Evolutionary conservation across 2,888 invertebrate genomes (phyloP), one percentile per base, ranked within the genome.

Genomic region (Dione juno): DNA sequence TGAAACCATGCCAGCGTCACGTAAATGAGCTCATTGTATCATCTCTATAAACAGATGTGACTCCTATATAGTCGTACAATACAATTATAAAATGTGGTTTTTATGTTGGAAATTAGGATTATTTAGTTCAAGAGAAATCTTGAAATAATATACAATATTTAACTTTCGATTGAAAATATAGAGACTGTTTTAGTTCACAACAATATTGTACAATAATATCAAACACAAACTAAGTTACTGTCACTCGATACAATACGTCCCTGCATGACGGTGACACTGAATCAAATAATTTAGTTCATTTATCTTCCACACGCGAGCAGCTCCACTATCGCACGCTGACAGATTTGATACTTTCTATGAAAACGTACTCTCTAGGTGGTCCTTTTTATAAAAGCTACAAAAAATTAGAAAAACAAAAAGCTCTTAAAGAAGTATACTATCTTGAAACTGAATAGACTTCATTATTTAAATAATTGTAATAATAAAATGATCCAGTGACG

Each of bases 281-380:
- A 54, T 37, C n/a, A 54, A 54, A 37, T 54, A 37, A 10, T 9
- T 35, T 54, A 35, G 14, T 57, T 64, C 37, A 50, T 19, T 64
- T 50, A 52, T 64, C 64, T 52, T 9, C 14, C 64, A 40, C 50
- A 64, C 50, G 40, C 35, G 16, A 50, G 9, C 35, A 37, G 13
- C 48, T 16, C 16, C 37, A 48, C 16, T 16, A 50, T 37, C 63
- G 63, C 9, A 37, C 63, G 16, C 13, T 50, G 63, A 64, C 35
- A 35, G 63, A 64, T 64, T 64, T 59, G 59, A 43, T 43, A 59
- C 43, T 61, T 45, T 61, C 45, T 16, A 28, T 61, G 45, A 61
- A 35, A 61, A 21, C n/a, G 28, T 3, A 19, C 52, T 19, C 40
- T 37, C 14, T 52, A 37, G 64, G 64, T 64, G 64, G 37, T 64